Conservation (phyloP, 2,888 invertebrate species). For the Diplolepis rosae region DNA sequence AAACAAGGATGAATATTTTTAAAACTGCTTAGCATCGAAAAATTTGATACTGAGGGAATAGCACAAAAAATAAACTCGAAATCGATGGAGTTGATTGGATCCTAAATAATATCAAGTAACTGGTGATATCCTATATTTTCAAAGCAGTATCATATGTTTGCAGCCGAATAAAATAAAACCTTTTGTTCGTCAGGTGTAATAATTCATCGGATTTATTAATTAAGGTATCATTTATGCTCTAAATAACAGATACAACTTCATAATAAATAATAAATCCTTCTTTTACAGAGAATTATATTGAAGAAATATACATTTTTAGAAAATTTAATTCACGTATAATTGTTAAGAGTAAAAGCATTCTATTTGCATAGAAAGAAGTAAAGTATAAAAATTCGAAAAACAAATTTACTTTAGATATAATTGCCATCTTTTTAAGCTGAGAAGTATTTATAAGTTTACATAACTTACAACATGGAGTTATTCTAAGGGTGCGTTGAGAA, state of each 20-base stretch:
- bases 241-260: not conserved
- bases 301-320: too few species aligned
- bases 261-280: too few species aligned
- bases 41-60: not conserved
- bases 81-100: not conserved
- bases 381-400: too few species aligned
- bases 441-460: not conserved
- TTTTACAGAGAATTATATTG: too few species aligned
- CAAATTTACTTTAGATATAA: not conserved
- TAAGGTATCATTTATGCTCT: not conserved
- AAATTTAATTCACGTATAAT: too few species aligned
- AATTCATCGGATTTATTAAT: not conserved
- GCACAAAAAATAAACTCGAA: not conserved
- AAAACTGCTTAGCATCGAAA: not conserved
- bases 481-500: too few species aligned
- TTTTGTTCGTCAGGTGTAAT: not conserved
- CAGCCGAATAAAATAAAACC: not conserved
- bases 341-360: not conserved
- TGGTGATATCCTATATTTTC: not conserved
- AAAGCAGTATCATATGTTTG: slow-evolving; percentile 12
- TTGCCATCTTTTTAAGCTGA: not conserved
- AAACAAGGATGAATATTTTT: not conserved
- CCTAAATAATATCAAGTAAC: slow-evolving; percentile 10
- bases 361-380: not conserved
- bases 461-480: too few species aligned